phyloP scores from a whole-genome alignment of 2,888 invertebrate species.

The Strigamia crassipes region DNA sequence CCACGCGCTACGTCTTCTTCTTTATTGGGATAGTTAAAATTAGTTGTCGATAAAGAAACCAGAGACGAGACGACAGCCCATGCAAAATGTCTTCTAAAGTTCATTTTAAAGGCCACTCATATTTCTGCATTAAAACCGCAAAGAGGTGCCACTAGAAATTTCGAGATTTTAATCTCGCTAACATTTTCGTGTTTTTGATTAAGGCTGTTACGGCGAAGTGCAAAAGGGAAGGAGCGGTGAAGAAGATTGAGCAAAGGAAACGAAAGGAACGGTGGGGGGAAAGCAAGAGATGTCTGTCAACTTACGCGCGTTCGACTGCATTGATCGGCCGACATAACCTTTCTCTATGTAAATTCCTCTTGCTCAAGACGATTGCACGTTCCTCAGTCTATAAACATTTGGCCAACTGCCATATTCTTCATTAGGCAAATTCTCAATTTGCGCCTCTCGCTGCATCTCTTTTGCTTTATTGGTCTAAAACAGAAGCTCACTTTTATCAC shows the following conservation, averaged over 20 bases:
- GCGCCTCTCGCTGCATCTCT: conserved; percentile 29
- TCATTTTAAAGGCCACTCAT: conserved; percentile 40
- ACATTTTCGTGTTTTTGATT: conserved; percentile 19
- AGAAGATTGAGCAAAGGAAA: background rate
- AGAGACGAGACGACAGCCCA: conserved; percentile 1
- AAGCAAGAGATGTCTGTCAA: conserved; percentile 35
- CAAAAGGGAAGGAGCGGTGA: background rate
- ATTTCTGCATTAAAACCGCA: conserved; percentile 35
- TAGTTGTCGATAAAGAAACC: conserved; percentile 38
- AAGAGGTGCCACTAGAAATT: background rate
- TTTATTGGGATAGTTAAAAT: background rate
- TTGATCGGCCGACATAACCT: conserved; percentile 40
- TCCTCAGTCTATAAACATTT: conserved; percentile 40
- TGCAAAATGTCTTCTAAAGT: conserved; percentile 35
- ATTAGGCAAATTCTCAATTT: conserved; percentile 37
- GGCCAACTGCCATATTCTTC: conserved; percentile 40
- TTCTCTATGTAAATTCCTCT: conserved; percentile 35
- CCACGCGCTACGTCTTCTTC: background rate
- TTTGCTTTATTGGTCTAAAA: background rate
- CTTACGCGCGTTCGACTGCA: conserved; percentile 35
- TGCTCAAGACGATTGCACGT: conserved; percentile 38
- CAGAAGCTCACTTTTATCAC: background rate
- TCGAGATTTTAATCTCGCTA: conserved; percentile 25
- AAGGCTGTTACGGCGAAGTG: conserved; percentile 10
- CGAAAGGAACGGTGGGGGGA: background rate